A percentile compares a stretch with the other conserved stretches of the same genome.
These are phyloP conservation scores for Darevskia mixta DNA, from an alignment of 2,797 vertebrate genomes.

Conservation along the genomic window DNA sequence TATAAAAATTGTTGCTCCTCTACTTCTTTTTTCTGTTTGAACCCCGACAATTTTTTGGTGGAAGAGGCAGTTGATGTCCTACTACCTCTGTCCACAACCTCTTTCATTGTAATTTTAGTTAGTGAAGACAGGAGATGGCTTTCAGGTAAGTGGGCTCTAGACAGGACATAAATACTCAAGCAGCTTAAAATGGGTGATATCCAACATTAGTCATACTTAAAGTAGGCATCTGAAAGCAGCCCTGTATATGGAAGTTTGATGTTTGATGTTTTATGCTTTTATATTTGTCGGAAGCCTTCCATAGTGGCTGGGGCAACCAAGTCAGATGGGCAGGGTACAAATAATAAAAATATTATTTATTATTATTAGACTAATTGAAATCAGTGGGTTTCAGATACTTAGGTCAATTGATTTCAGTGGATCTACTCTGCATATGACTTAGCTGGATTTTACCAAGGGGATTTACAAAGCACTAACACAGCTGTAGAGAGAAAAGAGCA, in stretches of 20 bases:
- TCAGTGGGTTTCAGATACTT: too few relatives aligned
- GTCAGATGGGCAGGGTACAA: too few relatives aligned
- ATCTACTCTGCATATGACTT: too few relatives aligned
- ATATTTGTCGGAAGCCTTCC: too few relatives aligned
- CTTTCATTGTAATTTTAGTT: neutral
- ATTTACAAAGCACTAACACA: neutral
- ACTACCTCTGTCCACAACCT: neutral
- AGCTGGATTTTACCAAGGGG: neutral
- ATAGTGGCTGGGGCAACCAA: too few relatives aligned
- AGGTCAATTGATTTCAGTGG: too few relatives aligned
- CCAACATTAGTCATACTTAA: too few relatives aligned
- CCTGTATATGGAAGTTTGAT: too few relatives aligned
- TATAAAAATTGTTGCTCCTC: constrained; percentile 8
- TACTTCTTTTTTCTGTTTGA: neutral
- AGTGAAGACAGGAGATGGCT: neutral
- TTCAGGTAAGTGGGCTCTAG: neutral
- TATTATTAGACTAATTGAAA: too few relatives aligned
- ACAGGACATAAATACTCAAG: neutral
- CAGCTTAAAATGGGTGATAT: neutral
- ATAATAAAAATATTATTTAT: too few relatives aligned
- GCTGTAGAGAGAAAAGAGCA: neutral
- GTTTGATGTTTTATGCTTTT: too few relatives aligned
- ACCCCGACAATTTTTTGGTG: neutral
- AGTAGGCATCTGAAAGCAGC: too few relatives aligned
- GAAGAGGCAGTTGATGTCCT: neutral